These are phyloP conservation scores for Unio delphinus DNA, from an alignment of 2,888 invertebrate species.

Conservation along the genomic window DNA sequence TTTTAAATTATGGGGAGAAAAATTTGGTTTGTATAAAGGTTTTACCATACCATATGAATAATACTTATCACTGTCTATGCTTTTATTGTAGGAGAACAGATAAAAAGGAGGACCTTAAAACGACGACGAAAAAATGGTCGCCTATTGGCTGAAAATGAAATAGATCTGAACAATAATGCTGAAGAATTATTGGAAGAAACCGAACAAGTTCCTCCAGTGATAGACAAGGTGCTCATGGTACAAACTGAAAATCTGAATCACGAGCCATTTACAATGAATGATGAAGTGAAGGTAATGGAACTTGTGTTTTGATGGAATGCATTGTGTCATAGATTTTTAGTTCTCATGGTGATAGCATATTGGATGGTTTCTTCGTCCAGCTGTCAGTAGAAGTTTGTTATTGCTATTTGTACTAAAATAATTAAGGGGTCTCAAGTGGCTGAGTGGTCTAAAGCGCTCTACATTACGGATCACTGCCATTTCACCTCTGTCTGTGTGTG, in stretches of 20 bases:
- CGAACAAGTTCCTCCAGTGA: constrained; percentile 7
- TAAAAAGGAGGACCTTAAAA: constrained; percentile 5
- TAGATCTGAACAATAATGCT: neutral
- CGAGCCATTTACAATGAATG: constrained; percentile 89
- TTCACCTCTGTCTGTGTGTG: too few species aligned
- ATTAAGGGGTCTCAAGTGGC: too few species aligned
- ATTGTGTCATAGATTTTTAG: too few species aligned
- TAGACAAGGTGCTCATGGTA: constrained; percentile 81
- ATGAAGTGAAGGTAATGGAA: constrained; percentile 87
- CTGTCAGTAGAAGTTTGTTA: too few species aligned
- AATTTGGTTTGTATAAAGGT: too few species aligned
- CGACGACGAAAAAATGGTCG: constrained; percentile 10
- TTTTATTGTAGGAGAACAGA: constrained; percentile 8
- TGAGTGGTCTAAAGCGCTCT: too few species aligned
- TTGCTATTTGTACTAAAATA: too few species aligned
- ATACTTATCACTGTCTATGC: neutral
- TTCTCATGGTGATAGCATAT: too few species aligned
- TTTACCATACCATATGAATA: too few species aligned
- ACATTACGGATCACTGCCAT: too few species aligned
- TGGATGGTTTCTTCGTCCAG: too few species aligned
- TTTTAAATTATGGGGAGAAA: too few species aligned
- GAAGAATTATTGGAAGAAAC: neutral
- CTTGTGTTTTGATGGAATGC: neutral
- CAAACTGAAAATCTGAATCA: constrained; percentile 94
- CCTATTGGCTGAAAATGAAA: constrained; percentile 7